Base-by-base conservation (phyloP, 2,888 invertebrate species). In the Byasa hedistus region DNA sequence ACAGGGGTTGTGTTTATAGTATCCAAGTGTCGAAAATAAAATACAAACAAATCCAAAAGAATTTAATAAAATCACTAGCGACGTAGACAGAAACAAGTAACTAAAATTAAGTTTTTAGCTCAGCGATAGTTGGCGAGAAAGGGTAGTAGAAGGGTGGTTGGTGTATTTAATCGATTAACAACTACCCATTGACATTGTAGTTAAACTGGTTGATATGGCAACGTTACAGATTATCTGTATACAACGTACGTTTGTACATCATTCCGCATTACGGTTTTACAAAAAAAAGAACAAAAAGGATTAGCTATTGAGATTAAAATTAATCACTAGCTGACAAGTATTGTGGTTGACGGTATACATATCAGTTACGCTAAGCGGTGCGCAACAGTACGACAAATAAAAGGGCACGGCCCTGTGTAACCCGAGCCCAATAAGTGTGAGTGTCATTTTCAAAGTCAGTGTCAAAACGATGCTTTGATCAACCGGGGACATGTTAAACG, bases 371-470 rank as follows among this genome's bases (percentile, higher is more conserved):
- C 67, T 64, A 67, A 60, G 64, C 64, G 51, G 64, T 36, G 67
- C 64, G 60, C 64, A 23, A 66, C 65, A 39, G 44, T 24, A 52
- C 57, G 68, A 68, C 60, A 66, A 64, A 62, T 52, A 69, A 69
- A 68, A 61, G 66, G 66, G 65, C 75, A 76, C 74, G 74, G 74
- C 76, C 76, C 79, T 79, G 80, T 78, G 84, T 83, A 86, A 86
- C 83, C 80, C 75, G 79, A 86, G n/a, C n/a, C 81, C 83, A 87
- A 89, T 89, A 86, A 89, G 84, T 83, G 80, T 74, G 75, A 74
- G 74, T 80, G 87, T 87, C 88, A 85, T 76, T 83, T 83, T 77
- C 80, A 79, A 76, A 79, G 82, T 77, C 82, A 74, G 73, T 73
- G 76, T 75, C 74, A 74, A 76, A 77, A 72, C 72, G 72, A 74